Percentiles rank a stretch among this genome's conserved stretches.
Conservation (phyloP, 2,113 vertebrate genomes). For the Pteruthius melanotis region DNA sequence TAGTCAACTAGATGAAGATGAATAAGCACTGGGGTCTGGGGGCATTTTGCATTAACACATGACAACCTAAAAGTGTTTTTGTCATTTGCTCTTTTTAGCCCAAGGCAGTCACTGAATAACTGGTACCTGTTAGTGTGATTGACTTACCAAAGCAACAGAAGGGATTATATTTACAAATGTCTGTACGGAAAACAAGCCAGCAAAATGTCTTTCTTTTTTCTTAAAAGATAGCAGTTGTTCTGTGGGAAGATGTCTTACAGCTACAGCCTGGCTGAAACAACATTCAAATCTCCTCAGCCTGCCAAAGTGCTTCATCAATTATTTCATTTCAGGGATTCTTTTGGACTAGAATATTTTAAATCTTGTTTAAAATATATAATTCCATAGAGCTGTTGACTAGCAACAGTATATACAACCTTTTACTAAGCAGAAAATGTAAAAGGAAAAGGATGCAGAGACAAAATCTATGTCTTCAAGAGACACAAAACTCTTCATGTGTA, state of each 20-base stretch:
- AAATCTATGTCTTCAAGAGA: background rate
- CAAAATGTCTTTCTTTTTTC: slow-evolving; percentile 22
- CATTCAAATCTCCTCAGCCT: slow-evolving; percentile 1
- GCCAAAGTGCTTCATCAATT: background rate
- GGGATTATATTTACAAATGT: slow-evolving; percentile 51
- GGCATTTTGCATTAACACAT: slow-evolving; percentile 82
- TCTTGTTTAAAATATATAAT: background rate
- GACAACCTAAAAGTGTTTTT: slow-evolving; percentile 82
- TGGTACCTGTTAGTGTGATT: slow-evolving; percentile 73
- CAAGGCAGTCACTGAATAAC: slow-evolving; percentile 70
- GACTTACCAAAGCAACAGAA: slow-evolving; percentile 72
- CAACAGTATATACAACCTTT: background rate
- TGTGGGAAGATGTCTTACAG: slow-evolving; percentile 3
- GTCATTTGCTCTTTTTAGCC: slow-evolving; percentile 81
- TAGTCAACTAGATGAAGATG: slow-evolving; percentile 85
- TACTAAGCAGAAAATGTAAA: background rate
- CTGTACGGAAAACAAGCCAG: slow-evolving; percentile 45
- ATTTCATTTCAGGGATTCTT: slow-evolving; percentile 28
- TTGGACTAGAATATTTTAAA: background rate
- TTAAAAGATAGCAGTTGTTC: slow-evolving; percentile 35
- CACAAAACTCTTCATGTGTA: background rate
- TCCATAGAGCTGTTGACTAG: background rate
- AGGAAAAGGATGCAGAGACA: background rate
- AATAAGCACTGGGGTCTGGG: slow-evolving; percentile 75
- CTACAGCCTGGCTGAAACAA: slow-evolving; percentile 11